These are phyloP conservation scores for Ceratoteleas bidentatus DNA, from an alignment of 1,140 invertebrate species.

Conservation along the genomic window DNA sequence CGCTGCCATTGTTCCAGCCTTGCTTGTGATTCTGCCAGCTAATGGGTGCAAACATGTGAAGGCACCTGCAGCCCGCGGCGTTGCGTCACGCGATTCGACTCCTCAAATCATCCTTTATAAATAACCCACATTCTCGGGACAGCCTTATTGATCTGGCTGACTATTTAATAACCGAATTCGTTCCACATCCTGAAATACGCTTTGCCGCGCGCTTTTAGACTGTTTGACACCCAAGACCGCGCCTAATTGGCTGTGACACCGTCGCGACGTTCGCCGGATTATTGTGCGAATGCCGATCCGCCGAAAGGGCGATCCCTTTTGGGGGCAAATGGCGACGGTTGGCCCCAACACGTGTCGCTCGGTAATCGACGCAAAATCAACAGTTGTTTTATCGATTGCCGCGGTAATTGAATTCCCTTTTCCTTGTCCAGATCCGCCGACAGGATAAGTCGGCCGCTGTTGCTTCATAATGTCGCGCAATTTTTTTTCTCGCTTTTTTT, in stretches of 20 bases:
- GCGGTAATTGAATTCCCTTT: background rate
- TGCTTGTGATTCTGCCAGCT: slow-evolving; percentile 28
- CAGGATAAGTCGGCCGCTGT: background rate
- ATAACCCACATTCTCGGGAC: slow-evolving; percentile 54
- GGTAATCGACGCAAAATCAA: background rate
- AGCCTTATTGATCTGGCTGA: slow-evolving; percentile 36
- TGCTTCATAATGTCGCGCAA: background rate
- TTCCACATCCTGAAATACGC: slow-evolving; percentile 37
- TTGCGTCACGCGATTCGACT: slow-evolving; percentile 49
- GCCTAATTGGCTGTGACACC: slow-evolving; percentile 28
- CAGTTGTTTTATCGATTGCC: background rate
- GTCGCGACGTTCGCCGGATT: background rate
- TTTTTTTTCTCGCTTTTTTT: no score
- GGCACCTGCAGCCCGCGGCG: slow-evolving; percentile 36
- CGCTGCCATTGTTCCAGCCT: slow-evolving; percentile 53
- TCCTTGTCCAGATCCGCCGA: background rate
- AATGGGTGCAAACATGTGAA: slow-evolving; percentile 54
- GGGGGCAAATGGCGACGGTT: background rate
- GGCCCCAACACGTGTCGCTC: background rate
- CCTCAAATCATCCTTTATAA: slow-evolving; percentile 49
- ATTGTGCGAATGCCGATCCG: background rate
- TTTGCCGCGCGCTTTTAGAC: slow-evolving; percentile 16
- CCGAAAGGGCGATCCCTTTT: no score
- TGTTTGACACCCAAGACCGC: slow-evolving; percentile 4
- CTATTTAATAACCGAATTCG: slow-evolving; percentile 48